Conservation (phyloP, 2,113 vertebrate genomes). For the Paedocypris sp. region DNA sequence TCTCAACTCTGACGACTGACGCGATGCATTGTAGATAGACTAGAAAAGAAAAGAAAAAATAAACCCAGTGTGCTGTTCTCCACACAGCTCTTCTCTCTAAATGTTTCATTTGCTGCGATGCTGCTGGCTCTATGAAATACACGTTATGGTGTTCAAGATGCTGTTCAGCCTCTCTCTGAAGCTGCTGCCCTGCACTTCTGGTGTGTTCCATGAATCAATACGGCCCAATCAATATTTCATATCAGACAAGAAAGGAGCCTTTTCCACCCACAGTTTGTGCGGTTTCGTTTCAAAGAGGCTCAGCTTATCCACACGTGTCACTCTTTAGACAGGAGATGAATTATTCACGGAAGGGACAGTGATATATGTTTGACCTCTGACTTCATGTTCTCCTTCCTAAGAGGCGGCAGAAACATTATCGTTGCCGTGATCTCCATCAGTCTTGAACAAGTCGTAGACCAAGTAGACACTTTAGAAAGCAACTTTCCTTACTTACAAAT, state of each 20-base stretch:
- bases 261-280: constrained; percentile 16
- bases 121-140: background rate
- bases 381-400: background rate
- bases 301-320: constrained; percentile 14
- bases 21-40: too few species aligned
- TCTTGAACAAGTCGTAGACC: constrained; percentile 19
- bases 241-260: constrained; percentile 6
- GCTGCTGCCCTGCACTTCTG: background rate
- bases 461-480: constrained; percentile 11
- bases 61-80: background rate
- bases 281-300: constrained; percentile 11
- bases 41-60: too few species aligned
- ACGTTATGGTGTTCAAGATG: constrained; percentile 19
- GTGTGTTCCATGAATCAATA: constrained; percentile 16
- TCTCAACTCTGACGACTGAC: background rate
- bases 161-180: constrained; percentile 19
- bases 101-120: background rate
- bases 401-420: constrained; percentile 16
- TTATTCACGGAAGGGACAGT: constrained; percentile 15
- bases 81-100: background rate
- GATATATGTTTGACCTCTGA: constrained; percentile 19
- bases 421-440: constrained; percentile 4
- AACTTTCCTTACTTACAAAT: background rate
- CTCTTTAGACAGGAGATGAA: constrained; percentile 24
- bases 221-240: constrained; percentile 32